Evolutionary conservation across 2,113 vertebrate genomes (phyloP), one percentile per base, ranked within the genome.

Genomic region (Fulica atra): DNA sequence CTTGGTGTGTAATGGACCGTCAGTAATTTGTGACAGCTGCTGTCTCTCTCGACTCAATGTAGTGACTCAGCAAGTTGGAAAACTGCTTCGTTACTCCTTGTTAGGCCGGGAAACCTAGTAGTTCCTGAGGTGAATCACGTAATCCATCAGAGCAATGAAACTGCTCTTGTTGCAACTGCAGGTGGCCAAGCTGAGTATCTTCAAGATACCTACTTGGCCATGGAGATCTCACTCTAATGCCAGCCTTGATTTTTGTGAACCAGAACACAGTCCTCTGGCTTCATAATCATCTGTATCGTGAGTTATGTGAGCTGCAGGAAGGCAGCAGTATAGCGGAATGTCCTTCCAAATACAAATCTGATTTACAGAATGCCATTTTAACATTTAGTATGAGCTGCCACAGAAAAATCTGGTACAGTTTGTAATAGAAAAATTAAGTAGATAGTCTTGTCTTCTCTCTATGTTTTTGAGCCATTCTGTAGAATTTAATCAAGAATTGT

Each of bases 1-100:
- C 91, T 96, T 82, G 44, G 50, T 85, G 87, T 91, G 91, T 95
- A 96, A 97, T 96, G 94, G 89, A 25, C 66, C 84, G 0, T 96
- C 78, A 89, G 73, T 93, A 95, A 97, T 95, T 89, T 92, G 69
- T 92, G 91, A 91, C 96, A 96, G 94, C 91, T 96, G 81, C 91
- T 93, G 69, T 88, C 57, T 92, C 64, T 96, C 83, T 57, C 59
- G 61, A 91, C 53, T 93, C 68, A 48, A 1, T n/a, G 17, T 28
- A 91, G 81, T 95, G 91, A 93, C 77, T 91, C 7, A 0, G 70
- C 95, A 95, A 92, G n/a, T 94, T 36, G 29, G 57, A 92, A 86
- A 57, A 84, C 60, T 42, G 61, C 12, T 81, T 53, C 88, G 93
- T 84, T 86, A 51, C 53, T 92, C 61, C 66, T 80, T 92, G 68